Percentiles rank a stretch among this genome's conserved stretches.
Conservation (phyloP, 2,888 invertebrate species). For the Apotomis capreana region DNA sequence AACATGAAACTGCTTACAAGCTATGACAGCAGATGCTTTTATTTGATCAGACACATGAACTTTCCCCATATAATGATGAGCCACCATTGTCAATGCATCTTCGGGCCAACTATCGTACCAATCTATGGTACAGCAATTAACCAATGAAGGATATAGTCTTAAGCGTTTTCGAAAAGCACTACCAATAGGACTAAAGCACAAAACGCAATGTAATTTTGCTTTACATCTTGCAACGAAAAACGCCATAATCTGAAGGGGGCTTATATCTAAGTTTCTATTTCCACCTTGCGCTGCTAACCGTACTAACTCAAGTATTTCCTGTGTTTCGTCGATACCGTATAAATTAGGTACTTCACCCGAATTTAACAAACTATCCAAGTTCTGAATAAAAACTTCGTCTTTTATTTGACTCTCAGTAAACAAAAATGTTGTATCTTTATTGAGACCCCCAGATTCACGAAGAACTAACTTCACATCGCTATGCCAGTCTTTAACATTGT, state of each 20-base stretch:
- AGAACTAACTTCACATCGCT: constrained; percentile 90
- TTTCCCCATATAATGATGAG: constrained; percentile 89
- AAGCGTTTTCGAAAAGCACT: constrained; percentile 90
- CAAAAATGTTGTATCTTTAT: constrained; percentile 89
- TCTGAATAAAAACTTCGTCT: constrained; percentile 90
- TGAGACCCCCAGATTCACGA: constrained; percentile 88
- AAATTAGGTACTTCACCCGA: constrained; percentile 94
- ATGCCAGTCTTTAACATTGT: constrained; percentile 90
- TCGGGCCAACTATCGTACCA: constrained; percentile 96
- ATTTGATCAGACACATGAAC: constrained; percentile 88
- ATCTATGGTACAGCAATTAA: constrained; percentile 95
- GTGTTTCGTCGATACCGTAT: constrained; percentile 91
- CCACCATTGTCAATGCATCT: constrained; percentile 92
- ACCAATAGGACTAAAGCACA: constrained; percentile 94
- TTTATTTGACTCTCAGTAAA: constrained; percentile 93
- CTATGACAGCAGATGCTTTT: constrained; percentile 86
- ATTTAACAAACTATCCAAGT: constrained; percentile 92
- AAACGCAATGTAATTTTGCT: constrained; percentile 90
- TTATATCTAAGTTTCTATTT: constrained; percentile 91
- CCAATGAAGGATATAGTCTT: constrained; percentile 91
- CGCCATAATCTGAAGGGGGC: constrained; percentile 87
- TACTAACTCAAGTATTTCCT: constrained; percentile 91
- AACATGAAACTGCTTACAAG: constrained; percentile 95
- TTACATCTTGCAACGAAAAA: constrained; percentile 91
- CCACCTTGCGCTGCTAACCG: constrained; percentile 89